phyloP scores from a whole-genome alignment of 2,888 invertebrate genomes.

The Encarsia formosa region DNA sequence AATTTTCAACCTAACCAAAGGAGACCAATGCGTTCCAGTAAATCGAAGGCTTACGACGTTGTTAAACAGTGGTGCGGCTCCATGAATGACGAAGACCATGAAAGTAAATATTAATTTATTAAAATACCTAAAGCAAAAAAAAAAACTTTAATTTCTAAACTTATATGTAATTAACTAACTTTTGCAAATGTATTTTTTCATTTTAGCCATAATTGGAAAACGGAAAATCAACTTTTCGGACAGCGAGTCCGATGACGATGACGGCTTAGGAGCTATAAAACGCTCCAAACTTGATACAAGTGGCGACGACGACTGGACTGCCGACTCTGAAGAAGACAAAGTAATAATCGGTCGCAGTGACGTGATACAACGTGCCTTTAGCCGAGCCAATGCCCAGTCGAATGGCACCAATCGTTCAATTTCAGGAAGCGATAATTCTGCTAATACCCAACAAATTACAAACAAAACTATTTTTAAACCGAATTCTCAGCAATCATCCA shows the following conservation, averaged over 20 bases:
- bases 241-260: constrained; percentile 53
- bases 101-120: constrained; percentile 12
- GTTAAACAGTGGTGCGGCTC: constrained; percentile 81
- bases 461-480: constrained; percentile 69
- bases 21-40: constrained; percentile 72
- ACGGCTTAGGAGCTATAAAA: constrained; percentile 51
- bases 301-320: constrained; percentile 52
- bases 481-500: constrained; percentile 66
- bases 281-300: constrained; percentile 56
- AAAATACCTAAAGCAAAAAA: constrained; percentile 1
- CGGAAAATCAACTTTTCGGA: constrained; percentile 52
- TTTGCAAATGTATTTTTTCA: too few relatives aligned
- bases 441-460: too few relatives aligned
- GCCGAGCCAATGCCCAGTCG: constrained; percentile 45
- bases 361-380: constrained; percentile 47
- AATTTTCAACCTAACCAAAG: constrained; percentile 43
- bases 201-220: constrained; percentile 44
- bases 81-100: constrained; percentile 50
- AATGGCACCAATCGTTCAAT: constrained; percentile 37
- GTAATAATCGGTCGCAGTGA: constrained; percentile 42
- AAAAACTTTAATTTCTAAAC: neutral
- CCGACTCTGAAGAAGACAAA: constrained; percentile 53
- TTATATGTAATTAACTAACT: too few relatives aligned
- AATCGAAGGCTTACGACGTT: constrained; percentile 75
- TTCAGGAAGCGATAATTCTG: constrained; percentile 38